A percentile compares a stretch with the other conserved stretches of the same genome.
These are phyloP conservation scores for Andrena marginata DNA, from an alignment of 2,888 invertebrate genomes.

Conservation along the genomic window DNA sequence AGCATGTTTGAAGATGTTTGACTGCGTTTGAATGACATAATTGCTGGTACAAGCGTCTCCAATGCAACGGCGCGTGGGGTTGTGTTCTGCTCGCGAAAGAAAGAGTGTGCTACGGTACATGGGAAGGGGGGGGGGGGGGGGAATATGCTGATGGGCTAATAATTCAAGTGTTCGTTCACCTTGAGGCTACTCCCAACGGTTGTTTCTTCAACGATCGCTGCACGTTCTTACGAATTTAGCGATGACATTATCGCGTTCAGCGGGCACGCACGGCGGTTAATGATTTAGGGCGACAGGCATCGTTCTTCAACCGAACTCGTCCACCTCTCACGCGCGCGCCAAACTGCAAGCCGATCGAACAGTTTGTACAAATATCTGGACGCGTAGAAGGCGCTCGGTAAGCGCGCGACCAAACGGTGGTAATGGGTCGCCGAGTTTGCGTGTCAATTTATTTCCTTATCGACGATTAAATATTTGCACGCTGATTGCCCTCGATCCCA, in stretches of 20 bases:
- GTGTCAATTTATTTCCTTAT: constrained; percentile 67
- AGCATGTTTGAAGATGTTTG: too few relatives aligned
- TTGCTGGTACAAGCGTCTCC: too few relatives aligned
- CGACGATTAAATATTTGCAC: constrained; percentile 58
- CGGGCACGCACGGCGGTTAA: constrained; percentile 36
- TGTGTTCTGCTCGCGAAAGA: too few relatives aligned
- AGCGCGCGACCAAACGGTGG: constrained; percentile 32
- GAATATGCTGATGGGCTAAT: too few relatives aligned
- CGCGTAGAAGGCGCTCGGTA: too few relatives aligned
- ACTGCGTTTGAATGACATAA: too few relatives aligned
- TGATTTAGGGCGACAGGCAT: constrained; percentile 24
- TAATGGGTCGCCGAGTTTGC: constrained; percentile 55
- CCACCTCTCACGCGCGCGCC: constrained; percentile 32
- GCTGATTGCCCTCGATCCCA: constrained; percentile 49
- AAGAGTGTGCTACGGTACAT: too few relatives aligned
- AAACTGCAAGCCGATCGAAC: constrained; percentile 35
- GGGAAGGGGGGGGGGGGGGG: too few relatives aligned
- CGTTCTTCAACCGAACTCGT: constrained; percentile 17
- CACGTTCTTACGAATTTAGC: constrained; percentile 50
- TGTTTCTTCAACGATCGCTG: constrained; percentile 39
- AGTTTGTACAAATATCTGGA: constrained; percentile 21
- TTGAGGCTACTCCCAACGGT: not conserved
- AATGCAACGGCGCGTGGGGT: too few relatives aligned
- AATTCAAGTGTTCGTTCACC: not conserved
- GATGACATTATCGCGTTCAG: constrained; percentile 49